Conservation (phyloP, 1,140 invertebrate species). For the Latrodectus geometricus region DNA sequence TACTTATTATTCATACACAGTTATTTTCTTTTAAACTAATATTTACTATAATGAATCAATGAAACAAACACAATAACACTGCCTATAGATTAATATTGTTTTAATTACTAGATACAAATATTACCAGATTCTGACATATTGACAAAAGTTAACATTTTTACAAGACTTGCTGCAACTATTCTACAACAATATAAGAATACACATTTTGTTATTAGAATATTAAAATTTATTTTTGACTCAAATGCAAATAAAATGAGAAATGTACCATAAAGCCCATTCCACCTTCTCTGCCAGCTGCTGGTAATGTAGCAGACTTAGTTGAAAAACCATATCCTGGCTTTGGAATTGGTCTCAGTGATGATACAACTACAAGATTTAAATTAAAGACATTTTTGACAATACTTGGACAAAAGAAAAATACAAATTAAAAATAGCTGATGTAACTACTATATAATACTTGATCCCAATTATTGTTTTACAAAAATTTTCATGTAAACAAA, state of each 20-base stretch:
- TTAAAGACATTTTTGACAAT: neutral
- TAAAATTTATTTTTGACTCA: too few relatives aligned
- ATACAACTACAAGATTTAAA: constrained; percentile 78
- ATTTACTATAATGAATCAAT: too few relatives aligned
- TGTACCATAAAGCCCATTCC: constrained; percentile 68
- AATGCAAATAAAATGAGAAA: constrained; percentile 49
- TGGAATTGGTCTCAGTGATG: constrained; percentile 88
- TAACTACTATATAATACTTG: neutral
- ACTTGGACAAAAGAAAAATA: neutral
- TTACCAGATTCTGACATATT: too few relatives aligned
- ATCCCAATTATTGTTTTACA: neutral
- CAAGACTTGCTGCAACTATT: too few relatives aligned
- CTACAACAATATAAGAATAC: too few relatives aligned
- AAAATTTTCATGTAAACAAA: neutral
- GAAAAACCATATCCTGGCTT: constrained; percentile 93
- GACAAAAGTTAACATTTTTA: too few relatives aligned
- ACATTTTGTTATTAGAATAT: too few relatives aligned
- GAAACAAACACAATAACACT: too few relatives aligned
- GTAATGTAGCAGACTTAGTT: constrained; percentile 88
- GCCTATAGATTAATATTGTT: too few relatives aligned
- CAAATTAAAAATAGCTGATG: neutral
- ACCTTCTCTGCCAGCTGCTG: constrained; percentile 70
- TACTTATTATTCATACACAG: too few relatives aligned
- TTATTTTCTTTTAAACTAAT: too few relatives aligned
- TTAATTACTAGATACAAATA: too few relatives aligned